Percentiles rank a stretch among this genome's conserved stretches.
phyloP scores from a whole-genome alignment of 2,797 vertebrate genomes.

The Perdix hodgsoniae region DNA sequence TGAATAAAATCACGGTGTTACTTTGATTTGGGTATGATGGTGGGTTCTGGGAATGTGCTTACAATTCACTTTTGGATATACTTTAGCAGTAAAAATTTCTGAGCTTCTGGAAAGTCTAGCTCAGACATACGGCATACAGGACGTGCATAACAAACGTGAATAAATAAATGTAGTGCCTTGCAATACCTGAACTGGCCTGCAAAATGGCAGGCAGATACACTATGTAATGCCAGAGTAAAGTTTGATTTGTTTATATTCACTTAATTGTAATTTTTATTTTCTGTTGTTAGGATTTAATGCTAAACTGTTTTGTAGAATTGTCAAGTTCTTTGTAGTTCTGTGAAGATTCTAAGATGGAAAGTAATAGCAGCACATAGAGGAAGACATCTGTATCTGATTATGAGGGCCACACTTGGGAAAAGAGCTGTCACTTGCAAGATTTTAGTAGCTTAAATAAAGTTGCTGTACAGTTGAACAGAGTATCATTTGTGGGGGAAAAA shows the following conservation, averaged over 20 bases:
- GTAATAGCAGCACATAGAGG: neutral
- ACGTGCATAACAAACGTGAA: neutral
- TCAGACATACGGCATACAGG: neutral
- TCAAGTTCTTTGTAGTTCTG: neutral
- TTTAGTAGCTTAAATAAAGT: neutral
- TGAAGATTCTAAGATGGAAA: neutral
- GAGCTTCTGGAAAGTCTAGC: neutral
- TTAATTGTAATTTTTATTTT: slow-evolving; percentile 10
- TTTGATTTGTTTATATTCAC: slow-evolving; percentile 29
- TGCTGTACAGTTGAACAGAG: neutral
- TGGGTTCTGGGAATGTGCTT: neutral
- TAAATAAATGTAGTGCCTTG: neutral
- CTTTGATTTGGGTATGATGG: neutral
- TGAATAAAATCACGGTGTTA: neutral
- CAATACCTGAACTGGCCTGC: neutral
- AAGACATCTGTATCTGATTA: neutral
- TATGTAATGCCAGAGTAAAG: neutral
- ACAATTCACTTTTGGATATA: neutral
- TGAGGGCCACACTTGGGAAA: neutral
- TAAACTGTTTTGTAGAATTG: neutral
- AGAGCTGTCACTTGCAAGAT: neutral
- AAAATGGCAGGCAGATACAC: neutral
- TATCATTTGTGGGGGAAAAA: neutral
- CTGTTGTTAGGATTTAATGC: neutral
- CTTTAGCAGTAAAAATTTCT: neutral